Base-by-base conservation (phyloP, 1,140 invertebrate species). In the Ips nitidus region DNA sequence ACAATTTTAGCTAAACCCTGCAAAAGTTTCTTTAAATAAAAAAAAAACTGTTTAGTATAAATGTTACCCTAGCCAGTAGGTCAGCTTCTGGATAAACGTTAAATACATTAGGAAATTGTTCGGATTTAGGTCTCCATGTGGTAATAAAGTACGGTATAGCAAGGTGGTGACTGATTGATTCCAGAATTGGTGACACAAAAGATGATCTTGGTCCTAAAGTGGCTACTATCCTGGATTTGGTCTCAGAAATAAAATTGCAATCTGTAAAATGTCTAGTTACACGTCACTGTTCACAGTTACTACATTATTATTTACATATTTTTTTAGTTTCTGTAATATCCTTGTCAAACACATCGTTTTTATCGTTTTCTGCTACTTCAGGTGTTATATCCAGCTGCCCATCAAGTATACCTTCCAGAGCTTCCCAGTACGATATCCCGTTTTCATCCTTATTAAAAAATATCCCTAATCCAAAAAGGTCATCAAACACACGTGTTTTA, bases 51-150 rank as follows among this genome's bases (percentile, higher is more conserved):
- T 42, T 90, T 81, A 87, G 83, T n/a, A 22, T 22, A 22, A 22
- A 22, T 22, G 7, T 58, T 66, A 70, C 69, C 52, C 6, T 63
- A 4, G 90, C 87, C 39, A 94, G 82, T 4, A 86, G 75, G 1
- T 87, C 81, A 57, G 90, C 87, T 70, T 92, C 87, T 1, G 93
- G 93, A 81, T 91, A 89, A n/a, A 94, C 80, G 75, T 91, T 90
- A 69, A 92, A 82, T 5, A 84, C 59, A 66, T 66, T 83, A 73
- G 82, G 81, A 75, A 74, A 82, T 71, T 74, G 76, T 8, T 74
- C 82, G 70, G 78, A 71, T 68, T 71, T 75, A 52, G 82, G 83
- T 71, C 86, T 86, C 87, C 88, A 90, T 60, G 86, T 81, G 2
- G 85, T 86, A 65, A 89, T 83, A 43, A 92, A 83, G 75, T 91